Base-by-base conservation (phyloP, 2,113 vertebrate genomes). In the Cricetomys ansorgei region DNA sequence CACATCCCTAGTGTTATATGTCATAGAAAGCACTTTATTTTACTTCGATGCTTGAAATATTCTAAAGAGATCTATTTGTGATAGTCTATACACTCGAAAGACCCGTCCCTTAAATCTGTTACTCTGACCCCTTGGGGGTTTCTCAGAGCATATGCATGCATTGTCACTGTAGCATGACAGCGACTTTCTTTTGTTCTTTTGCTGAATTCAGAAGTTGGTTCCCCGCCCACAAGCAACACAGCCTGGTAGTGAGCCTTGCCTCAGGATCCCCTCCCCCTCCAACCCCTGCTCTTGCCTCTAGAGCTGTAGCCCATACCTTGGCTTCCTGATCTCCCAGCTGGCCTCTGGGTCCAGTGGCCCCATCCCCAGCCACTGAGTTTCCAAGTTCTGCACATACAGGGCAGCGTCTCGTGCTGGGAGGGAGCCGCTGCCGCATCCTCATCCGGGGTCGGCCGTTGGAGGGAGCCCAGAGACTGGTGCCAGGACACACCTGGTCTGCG, bases 401-500 rank as follows among this genome's bases (percentile, higher is more conserved):
- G 21, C 2, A 5, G 5, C 2, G 16, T 43, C 45, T 27, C 12
- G 15, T 37, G 57, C 21, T 10, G 27, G 17, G 37, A 55, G 37
- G 19, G n/a, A 76, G 19, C 69, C 27, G 59, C 72, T 4, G 19
- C 10, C 48, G 25, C 0, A 2, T 9, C 3, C 13, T 69, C 25
- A 27, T 37, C 45, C 37, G 3, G 43, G 43, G 57, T 7, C 31
- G 37, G 59, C 21, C 6, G 62, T 62, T 37, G 10, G 65, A 43
- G 21, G 3, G 2, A 5, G 0, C 13, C 5, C 0, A 2, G 37
- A 65, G 65, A 37, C 19, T 9, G 34, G 16, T 19, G 6, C 69
- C 29, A 1, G 21, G 69, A 37, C 75, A 67, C 1, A 0, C 53
- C 5, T 34, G 45, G 55, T 37, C 55, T 64, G 4, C 31, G 13